A percentile compares a stretch with the other conserved stretches of the same genome.
Evolutionary conservation across 2,888 invertebrate species (phyloP).

Genomic region (Cheilosia pagana): DNA sequence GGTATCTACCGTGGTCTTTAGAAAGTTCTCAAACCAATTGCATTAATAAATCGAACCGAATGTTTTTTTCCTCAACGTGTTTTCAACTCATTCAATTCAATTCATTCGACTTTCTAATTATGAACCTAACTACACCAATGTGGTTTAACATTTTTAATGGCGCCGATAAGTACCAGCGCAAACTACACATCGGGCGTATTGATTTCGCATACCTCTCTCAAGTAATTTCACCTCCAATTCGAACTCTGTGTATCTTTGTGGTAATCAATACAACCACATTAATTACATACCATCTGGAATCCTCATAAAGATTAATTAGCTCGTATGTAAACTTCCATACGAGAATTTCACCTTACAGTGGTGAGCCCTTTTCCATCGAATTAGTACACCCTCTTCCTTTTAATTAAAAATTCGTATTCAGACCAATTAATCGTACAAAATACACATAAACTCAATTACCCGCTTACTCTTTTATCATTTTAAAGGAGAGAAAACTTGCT

Average conservation of each 20-base stretch:
- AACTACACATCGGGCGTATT: neutral
- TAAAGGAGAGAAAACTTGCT: neutral
- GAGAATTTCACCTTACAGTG: neutral
- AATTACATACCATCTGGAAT: neutral
- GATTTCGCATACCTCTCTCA: neutral
- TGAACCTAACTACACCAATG: no score
- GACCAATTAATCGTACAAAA: constrained; percentile 31
- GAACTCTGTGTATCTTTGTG: constrained; percentile 1
- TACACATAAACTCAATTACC: constrained; percentile 29
- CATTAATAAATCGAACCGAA: no score
- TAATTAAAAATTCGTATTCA: constrained; percentile 36
- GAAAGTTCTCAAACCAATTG: no score
- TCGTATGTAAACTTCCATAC: neutral
- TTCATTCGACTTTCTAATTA: no score
- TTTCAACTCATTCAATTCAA: no score
- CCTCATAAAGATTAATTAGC: neutral
- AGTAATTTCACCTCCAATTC: neutral
- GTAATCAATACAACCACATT: neutral
- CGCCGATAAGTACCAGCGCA: neutral
- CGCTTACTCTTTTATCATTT: neutral
- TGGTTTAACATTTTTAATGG: no score
- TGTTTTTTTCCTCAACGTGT: no score
- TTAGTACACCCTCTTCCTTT: neutral
- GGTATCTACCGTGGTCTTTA: no score
- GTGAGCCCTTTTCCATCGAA: neutral